Evolutionary conservation across 2,888 invertebrate genomes (phyloP), one percentile per base, ranked within the genome.

Genomic region (Melangyna quadrimaculata): DNA sequence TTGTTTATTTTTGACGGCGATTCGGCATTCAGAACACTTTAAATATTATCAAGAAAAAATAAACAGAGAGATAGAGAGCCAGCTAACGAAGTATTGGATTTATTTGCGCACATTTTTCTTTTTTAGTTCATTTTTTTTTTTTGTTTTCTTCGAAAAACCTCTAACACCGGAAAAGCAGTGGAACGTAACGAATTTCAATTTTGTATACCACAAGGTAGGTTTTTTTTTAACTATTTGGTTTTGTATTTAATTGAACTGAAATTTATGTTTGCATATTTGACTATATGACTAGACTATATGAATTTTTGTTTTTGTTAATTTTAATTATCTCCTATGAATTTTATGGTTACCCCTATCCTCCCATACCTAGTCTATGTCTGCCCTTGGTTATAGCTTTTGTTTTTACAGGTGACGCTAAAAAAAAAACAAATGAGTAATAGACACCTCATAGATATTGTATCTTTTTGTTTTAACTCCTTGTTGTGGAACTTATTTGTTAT

Each of bases 341-440:
- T 51, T 53, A 27, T 4, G 10, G 53, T 24, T 48, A 24, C 7
- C 45, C n/a, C 40, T 2, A 19, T n/a, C n/a, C n/a, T n/a, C n/a
- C n/a, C n/a, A n/a, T n/a, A n/a, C n/a, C n/a, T 48, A 55, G 2
- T 14, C 43, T 17, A 19, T 29, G 40, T 27, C 27, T 74, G 69
- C 37, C 70, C 45, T 65, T 80, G 74, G 45, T 27, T n/a, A 10
- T 61, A 67, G 67, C 35, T 75, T 71, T 72, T 82, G 63, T 78
- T 73, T 78, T 40, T 40, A 78, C 82, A 82, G 82, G 78, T 82
- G 77, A 43, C n/a, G 53, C 5, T 12, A 22, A 48, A 22, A 22
- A 48, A 14, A 22, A n/a, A n/a, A n/a, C 1, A 61, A 63, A 45
- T 9, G 14, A 43, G 19, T 32, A 67, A 75, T 22, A 48, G 55